phyloP scores from a whole-genome alignment of 2,797 vertebrate species.

The Eulemur rubriventer region DNA sequence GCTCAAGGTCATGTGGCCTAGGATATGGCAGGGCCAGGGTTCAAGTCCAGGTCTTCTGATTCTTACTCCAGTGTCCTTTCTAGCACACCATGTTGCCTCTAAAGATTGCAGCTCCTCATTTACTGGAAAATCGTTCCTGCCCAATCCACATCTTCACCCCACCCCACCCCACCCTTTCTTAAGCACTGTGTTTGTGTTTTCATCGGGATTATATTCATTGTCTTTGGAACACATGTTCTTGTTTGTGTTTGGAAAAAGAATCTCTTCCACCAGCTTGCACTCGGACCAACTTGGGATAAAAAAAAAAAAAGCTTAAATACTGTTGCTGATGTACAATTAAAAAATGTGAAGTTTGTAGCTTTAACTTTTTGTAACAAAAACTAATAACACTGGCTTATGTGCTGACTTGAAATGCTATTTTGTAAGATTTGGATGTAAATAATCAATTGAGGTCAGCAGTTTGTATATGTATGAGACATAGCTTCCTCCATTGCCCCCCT shows the following conservation, averaged over 20 bases:
- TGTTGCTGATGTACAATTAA: conserved; percentile 67
- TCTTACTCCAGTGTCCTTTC: conserved; percentile 22
- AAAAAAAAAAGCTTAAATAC: conserved; percentile 47
- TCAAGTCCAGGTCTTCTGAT: neutral
- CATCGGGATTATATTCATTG: neutral
- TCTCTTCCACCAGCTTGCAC: conserved; percentile 68
- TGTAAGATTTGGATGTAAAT: conserved; percentile 87
- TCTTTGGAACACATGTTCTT: conserved; percentile 53
- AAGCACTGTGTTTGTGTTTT: conserved; percentile 1
- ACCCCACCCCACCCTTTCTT: neutral
- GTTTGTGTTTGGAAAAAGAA: neutral
- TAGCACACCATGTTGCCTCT: conserved; percentile 31
- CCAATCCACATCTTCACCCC: neutral
- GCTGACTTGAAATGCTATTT: conserved; percentile 86
- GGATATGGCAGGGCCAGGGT: neutral
- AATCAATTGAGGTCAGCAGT: conserved; percentile 79
- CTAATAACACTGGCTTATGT: conserved; percentile 81
- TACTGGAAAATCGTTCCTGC: neutral
- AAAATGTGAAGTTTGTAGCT: conserved; percentile 88
- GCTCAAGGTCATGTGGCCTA: neutral
- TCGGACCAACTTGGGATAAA: conserved; percentile 57
- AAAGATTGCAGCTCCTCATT: conserved; percentile 36
- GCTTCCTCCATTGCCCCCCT: conserved; percentile 74
- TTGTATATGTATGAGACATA: conserved; percentile 84
- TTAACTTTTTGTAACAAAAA: conserved; percentile 87